Evolutionary conservation across 2,888 invertebrate species (phyloP), one percentile per base, ranked within the genome.

Genomic region (Ophonus ardosiacus): DNA sequence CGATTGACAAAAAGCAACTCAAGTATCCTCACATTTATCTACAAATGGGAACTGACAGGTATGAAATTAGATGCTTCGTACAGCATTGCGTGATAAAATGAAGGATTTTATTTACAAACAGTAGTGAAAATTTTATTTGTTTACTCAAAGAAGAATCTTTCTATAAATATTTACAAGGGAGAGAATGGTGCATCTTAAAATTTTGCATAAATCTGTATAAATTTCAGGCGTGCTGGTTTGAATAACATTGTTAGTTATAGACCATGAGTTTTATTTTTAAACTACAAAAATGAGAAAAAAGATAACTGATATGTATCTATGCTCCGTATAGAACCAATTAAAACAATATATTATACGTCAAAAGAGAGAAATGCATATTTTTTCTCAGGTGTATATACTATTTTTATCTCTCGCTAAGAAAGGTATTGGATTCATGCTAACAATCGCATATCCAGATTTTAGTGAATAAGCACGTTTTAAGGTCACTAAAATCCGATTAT

Each of bases 1-100:
- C 38, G 68, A 68, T 68, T 68, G 68, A 38, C 13, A 68, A 15
- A 38, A 68, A 38, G 38, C 5, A 63, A 10, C 21, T 63, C 17
- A 24, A 24, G 63, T 1, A 59, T 21, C 31, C 15, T 68, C 31
- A 31, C n/a, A 38, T 68, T 68, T 68, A 68, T 63, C 24, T 7
- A 17, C 15, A 10, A 18, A 61, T 63, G 2, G 10, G 21, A 63
- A 61, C 17, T 61, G 63, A 10, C 63, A 63, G 63, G 63, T 63
- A 63, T 63, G 63, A 63, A 63, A 63, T 10, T 63, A 13, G 63
- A 63, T 51, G 43, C 43, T 51, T 51, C 8, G 13, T 5, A 51
- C 4, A 51, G 13, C 2, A 51, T 51, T 51, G 10, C 43, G 43
- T 13, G 8, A 51, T 51, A 51, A 51, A 51, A 51, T 13, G 43